Evolutionary conservation across 2,888 invertebrate species (phyloP), one percentile per base, ranked within the genome.

Genomic region (Hipparchia sbordonii): DNA sequence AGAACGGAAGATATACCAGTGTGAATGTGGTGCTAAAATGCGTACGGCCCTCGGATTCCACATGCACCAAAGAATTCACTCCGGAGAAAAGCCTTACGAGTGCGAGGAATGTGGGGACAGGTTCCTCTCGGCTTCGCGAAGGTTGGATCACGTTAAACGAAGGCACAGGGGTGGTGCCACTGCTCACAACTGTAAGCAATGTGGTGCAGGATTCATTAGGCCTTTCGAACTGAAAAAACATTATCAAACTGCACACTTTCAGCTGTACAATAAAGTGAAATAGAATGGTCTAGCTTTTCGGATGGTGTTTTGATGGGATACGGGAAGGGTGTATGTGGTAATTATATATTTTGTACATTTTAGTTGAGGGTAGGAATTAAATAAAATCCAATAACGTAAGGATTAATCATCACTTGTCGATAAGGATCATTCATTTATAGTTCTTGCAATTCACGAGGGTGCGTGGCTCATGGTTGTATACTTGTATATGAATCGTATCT

Each of bases 141-240:
- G 92, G 4, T 57, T 88, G 12, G 93, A 93, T 66, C 93, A 93
- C 62, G 79, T 89, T 0, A 92, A 91, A 73, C 77, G 92, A n/a
- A 82, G 84, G 13, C 92, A 93, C 63, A 85, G 83, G 69, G 73
- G 80, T 0, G 83, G 83, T 39, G 87, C 89, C 0, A 84, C 88
- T 80, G 82, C 86, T 0, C 90, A 92, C 57, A 85, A 78, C 0
- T 94, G 94, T 57, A 82, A 83, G 0, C 73, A 84, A 57, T 94
- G 94, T 72, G 75, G 83, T 0, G 89, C 92, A 0, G 82, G 87
- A 4, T 94, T 93, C 74, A 81, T 91, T 0, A 82, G 91, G 23
- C 93, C 93, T 0, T 90, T 88, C 71, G 89, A 91, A 72, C 79
- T 93, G 66, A 89, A 84, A 72, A 92, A 89, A 45, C 94, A 94